A percentile compares a stretch with the other conserved stretches of the same genome.
Evolutionary conservation across 1,140 invertebrate species (phyloP).

Genomic region (Marisa cornuarietis): DNA sequence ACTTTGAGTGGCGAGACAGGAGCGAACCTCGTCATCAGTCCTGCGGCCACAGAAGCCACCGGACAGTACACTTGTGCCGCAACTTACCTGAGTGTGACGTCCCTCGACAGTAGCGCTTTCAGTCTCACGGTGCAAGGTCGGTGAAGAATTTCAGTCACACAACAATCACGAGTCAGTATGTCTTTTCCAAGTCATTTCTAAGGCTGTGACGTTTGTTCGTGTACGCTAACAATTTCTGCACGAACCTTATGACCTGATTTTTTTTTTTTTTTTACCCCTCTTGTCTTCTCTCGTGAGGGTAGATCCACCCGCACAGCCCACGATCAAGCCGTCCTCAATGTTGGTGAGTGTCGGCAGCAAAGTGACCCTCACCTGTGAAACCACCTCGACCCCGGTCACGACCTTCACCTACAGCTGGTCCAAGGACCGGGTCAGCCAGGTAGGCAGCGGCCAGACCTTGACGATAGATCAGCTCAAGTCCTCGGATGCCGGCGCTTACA

Average conservation of each 20-base stretch:
- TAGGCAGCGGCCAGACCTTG: neutral
- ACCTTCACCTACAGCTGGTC: slow-evolving; percentile 4
- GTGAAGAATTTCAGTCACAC: too few species aligned
- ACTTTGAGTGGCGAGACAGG: neutral
- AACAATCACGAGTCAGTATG: too few species aligned
- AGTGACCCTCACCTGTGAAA: slow-evolving; percentile 7
- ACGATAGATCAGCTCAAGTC: neutral
- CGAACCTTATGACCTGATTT: too few species aligned
- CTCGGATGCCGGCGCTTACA: neutral
- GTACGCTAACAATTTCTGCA: too few species aligned
- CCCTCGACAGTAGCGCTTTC: neutral
- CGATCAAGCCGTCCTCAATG: neutral
- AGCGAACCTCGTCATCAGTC: neutral
- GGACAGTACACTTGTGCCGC: neutral
- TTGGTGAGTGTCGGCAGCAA: neutral
- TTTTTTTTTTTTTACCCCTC: too few species aligned
- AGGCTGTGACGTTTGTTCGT: too few species aligned
- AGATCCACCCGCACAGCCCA: slow-evolving; percentile 1
- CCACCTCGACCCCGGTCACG: neutral
- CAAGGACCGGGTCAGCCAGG: neutral
- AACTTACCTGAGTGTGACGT: neutral
- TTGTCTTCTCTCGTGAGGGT: too few species aligned
- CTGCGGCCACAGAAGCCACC: neutral
- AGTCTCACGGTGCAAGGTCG: slow-evolving; percentile 2
- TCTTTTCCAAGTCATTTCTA: too few species aligned